Evolutionary conservation across 37 sponge, comb jelly and placozoan genomes (phyloP), one percentile per base, ranked within the genome.

Genomic region (Tethya wilhelma): DNA sequence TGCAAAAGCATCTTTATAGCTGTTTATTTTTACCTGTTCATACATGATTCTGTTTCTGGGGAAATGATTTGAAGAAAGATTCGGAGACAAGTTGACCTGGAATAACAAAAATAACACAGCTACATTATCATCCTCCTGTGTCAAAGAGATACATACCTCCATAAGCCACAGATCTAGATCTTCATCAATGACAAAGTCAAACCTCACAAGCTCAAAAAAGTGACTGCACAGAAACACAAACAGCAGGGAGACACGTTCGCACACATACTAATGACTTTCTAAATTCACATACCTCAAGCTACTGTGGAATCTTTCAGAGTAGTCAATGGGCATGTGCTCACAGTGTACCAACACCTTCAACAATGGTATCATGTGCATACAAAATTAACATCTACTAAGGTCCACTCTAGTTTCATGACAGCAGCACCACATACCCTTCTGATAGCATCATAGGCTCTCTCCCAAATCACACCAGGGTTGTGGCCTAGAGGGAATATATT

Each of bases 161-260:
- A 92, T 87, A 6, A 92, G 79, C 89, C 89, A 92, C 25, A 84
- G 81, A 55, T 80, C 84, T 34, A 92, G 67, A 0, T 77, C 46
- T 1, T 80, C 78, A 45, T 88, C 89, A 31, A 92, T 42, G 32
- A 89, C 67, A 69, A 92, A 92, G 55, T 92, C 93, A 75, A 92
- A 92, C 12, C 93, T 64, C 5, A 92, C 89, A 71, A 92, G 38
- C 58, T 92, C 93, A 88, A 92, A 92, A 67, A 92, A 92, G 46
- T 88, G 74, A 57, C 93, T 92, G 41, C 20, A 75, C n/a, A n/a
- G n/a, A n/a, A 39, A 49, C 14, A 19, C 53, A 49, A 49, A 14
- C n/a, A n/a, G n/a, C n/a, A n/a, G n/a, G n/a, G n/a, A n/a, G n/a
- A n/a, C n/a, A n/a, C n/a, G n/a, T n/a, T n/a, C n/a, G n/a, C n/a